Base-by-base conservation (phyloP, 2,888 invertebrate species). In the Cremastinae sp. region DNA sequence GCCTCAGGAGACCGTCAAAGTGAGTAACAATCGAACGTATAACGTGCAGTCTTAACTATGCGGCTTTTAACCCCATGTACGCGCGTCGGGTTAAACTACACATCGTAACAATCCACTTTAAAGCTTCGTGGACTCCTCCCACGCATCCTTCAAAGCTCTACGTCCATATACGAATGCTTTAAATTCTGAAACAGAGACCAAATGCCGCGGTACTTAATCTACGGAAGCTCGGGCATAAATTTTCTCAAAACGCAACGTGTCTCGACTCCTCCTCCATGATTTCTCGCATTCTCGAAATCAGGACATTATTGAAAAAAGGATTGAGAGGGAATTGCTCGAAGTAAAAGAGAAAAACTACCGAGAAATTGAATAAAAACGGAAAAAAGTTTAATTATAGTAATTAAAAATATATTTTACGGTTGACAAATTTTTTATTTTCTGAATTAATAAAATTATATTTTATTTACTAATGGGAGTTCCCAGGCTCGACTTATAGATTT, bases 1-100 rank as follows among this genome's bases (percentile, higher is more conserved):
- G 79, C 87, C 87, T 80, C 87, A 87, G 82, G 87, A 87, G 82
- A 87, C 87, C 80, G 75, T 87, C 56, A 87, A 86, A 83, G 87
- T 87, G 78, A 85, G 84, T 76, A 65, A 73, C 59, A 35, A 39
- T 51, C 45, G 18, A 53, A 55, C 20, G 55, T 55, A 43, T 56
- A 66, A n/a, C n/a, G n/a, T 22, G 64, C n/a, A 59, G 62, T 72
- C 73, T 37, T n/a, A n/a, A n/a, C 9, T 37, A 37, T 14, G 16
- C 16, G 12, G 55, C 9, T 8, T 41, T 70, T 22, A 59, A 58
- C 43, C 12, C 5, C 55, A 8, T 28, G 22, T 12, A 12, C 16
- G 0, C n/a, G n/a, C n/a, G n/a, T n/a, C n/a, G 56, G 37, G 4
- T 10, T n/a, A 59, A 39, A 41, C 41, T 53, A 28, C 43, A 65